Evolutionary conservation across 2,113 vertebrate species (phyloP), one percentile per base, ranked within the genome.

Genomic region (Lepus timidus): DNA sequence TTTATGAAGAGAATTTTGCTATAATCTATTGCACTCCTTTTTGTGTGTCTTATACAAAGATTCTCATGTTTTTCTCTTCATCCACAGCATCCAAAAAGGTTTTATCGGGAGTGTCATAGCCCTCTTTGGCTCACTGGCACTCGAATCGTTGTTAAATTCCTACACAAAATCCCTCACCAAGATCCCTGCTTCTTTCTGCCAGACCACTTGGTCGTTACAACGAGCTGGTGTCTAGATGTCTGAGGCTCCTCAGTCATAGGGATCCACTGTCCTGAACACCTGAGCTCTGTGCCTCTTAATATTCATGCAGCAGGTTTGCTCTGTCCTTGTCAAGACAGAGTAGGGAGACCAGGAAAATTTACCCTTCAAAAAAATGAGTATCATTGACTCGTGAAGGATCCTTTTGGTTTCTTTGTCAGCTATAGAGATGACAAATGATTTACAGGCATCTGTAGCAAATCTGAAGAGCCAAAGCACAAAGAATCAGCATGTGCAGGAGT

Each of bases 301-400:
- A 97, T 98, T 98, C 96, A 92, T n/a, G 29, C 90, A 94, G 64
- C 91, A 73, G 62, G 86, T 85, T 94, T 62, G 65, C 65, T 31
- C 95, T 97, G 98, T 97, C 98, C 97, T 97, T 97, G 96, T 98
- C 97, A 97, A 97, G 97, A 98, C 93, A 97, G 96, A 98, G 96
- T 94, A 93, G 94, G 93, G 96, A 97, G 88, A 93, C 93, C 52
- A 58, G 97, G 96, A 94, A 98, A 94, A 97, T 97, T 95, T 97
- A 92, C 97, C 98, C 97, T 98, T 98, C 98, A 96, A 95, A 98
- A 98, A 81, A 97, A 97, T 93, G 96, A 97, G 96, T 95, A 74
- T 93, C 52, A 0, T 94, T 96, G 97, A 97, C 96, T 96, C 95
- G 36, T 67, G 97, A 96, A 97, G 97, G 96, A 92, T 97, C 95